Conservation (phyloP, 2,888 invertebrate genomes). For the Tupiocoris notatus region DNA sequence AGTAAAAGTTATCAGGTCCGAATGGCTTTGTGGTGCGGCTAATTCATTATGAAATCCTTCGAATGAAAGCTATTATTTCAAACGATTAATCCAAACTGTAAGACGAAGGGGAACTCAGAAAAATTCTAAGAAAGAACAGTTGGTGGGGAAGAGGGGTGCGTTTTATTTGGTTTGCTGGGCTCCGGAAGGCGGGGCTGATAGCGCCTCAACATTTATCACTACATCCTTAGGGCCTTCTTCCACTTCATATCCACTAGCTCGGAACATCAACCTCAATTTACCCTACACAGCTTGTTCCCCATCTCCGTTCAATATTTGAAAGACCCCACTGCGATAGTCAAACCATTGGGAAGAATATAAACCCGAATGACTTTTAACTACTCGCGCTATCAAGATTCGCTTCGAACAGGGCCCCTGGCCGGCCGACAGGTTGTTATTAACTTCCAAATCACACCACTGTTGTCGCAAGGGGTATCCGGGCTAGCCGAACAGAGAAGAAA, state of each 20-base stretch:
- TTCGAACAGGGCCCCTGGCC: not conserved
- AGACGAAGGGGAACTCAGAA: not conserved
- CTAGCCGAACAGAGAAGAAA: too few species aligned
- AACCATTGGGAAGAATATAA: slow-evolving; percentile 28
- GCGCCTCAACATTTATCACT: slow-evolving; percentile 22
- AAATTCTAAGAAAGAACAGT: not conserved
- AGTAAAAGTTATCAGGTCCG: too few species aligned
- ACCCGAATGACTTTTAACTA: slow-evolving; percentile 29
- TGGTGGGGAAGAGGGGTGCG: not conserved
- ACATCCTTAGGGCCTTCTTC: not conserved
- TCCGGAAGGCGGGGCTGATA: slow-evolving; percentile 31
- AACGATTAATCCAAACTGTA: slow-evolving; percentile 23
- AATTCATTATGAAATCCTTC: slow-evolving; percentile 12
- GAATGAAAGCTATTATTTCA: not conserved
- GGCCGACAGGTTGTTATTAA: slow-evolving; percentile 30
- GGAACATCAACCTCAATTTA: not conserved
- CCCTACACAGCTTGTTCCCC: slow-evolving; percentile 1
- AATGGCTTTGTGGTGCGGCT: too few species aligned
- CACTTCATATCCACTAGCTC: not conserved
- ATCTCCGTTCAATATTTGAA: slow-evolving; percentile 26
- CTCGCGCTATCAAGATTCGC: slow-evolving; percentile 14
- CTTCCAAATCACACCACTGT: slow-evolving; percentile 29
- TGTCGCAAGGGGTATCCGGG: not conserved
- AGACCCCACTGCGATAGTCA: not conserved
- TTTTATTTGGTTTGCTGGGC: slow-evolving; percentile 31